A percentile compares a stretch with the other conserved stretches of the same genome.
Evolutionary conservation across 53 echinoderm and acorn worm species (phyloP).

Genomic region (Pentamera pediparva): DNA sequence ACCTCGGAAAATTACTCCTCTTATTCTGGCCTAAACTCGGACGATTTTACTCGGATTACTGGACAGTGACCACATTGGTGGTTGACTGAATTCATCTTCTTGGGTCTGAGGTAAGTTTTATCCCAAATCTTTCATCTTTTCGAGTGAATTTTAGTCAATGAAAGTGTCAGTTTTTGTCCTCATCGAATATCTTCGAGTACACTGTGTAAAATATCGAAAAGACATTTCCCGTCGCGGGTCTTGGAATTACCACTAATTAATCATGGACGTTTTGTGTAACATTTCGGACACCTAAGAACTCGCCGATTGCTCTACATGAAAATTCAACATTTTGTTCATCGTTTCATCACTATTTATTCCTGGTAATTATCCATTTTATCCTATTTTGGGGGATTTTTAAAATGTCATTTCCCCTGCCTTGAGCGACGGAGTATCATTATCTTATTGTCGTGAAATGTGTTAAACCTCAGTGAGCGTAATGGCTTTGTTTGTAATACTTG

Average conservation of each 20-base stretch:
- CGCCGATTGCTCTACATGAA: neutral
- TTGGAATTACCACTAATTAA: constrained; percentile 36
- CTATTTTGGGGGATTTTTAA: constrained; percentile 19
- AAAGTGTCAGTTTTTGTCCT: constrained; percentile 42
- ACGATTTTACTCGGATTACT: constrained; percentile 35
- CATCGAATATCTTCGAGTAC: too few relatives aligned
- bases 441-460: constrained; percentile 40
- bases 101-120: constrained; percentile 34
- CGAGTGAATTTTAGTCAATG: constrained; percentile 24
- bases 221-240: constrained; percentile 42
- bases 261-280: constrained; percentile 2
- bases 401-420: constrained; percentile 21
- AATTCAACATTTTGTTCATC: neutral
- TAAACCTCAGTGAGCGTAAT: constrained; percentile 42
- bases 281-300: neutral
- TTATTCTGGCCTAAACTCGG: too few relatives aligned
- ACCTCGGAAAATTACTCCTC: constrained; percentile 35
- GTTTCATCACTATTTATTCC: neutral
- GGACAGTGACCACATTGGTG: constrained; percentile 10
- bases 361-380: constrained; percentile 6
- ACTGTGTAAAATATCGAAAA: constrained; percentile 40
- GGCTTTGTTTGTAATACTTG: constrained; percentile 38
- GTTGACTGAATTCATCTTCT: constrained; percentile 9
- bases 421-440: constrained; percentile 38
- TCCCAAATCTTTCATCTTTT: constrained; percentile 24